Conservation (phyloP, 2,888 invertebrate species). For the Dryobota labecula region DNA sequence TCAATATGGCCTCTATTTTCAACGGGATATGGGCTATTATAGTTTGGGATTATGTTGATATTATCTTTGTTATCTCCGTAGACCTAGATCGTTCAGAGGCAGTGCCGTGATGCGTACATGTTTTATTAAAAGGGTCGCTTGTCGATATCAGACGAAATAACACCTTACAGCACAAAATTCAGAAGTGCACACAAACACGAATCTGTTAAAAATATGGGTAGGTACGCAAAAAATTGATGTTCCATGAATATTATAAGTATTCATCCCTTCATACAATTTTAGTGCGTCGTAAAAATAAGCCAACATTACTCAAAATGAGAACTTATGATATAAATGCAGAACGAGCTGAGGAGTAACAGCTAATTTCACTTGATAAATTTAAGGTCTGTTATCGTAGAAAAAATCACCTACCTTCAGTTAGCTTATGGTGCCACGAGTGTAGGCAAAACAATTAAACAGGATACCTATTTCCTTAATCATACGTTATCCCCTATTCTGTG, state of each 20-base stretch:
- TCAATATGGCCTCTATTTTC: conserved; percentile 51
- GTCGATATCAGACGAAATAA: conserved; percentile 57
- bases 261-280: conserved; percentile 36
- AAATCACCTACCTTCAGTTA: neutral
- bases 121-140: conserved; percentile 58
- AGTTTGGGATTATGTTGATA: conserved; percentile 28
- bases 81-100: conserved; percentile 58
- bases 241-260: conserved; percentile 26
- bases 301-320: conserved; percentile 12
- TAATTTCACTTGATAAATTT: neutral
- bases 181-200: neutral
- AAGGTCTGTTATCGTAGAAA: neutral
- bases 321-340: neutral
- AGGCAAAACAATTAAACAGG: neutral
- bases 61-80: conserved; percentile 48
- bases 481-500: neutral
- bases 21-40: conserved; percentile 47
- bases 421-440: neutral
- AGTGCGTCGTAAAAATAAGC: conserved; percentile 34
- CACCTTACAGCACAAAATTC: conserved; percentile 42
- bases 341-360: neutral
- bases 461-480: neutral
- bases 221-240: neutral
- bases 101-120: conserved; percentile 60
- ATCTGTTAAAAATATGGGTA: neutral